Conservation (phyloP, 2,797 vertebrate genomes). For the Knipowitschia caucasica region DNA sequence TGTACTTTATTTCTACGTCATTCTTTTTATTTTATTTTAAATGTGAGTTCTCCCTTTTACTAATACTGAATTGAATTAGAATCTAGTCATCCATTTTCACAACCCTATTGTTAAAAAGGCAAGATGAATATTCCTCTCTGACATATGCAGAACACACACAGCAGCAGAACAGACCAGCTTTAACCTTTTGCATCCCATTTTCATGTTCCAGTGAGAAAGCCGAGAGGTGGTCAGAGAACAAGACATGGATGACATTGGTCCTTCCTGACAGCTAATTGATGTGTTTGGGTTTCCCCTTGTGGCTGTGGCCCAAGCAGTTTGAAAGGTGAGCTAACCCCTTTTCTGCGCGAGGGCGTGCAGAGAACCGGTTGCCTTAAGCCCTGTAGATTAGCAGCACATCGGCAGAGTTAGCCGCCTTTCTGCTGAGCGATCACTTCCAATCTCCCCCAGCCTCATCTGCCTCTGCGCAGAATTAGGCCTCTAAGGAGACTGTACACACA, state of each 20-base stretch:
- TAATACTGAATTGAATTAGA: too few relatives aligned
- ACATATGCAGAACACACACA: not conserved
- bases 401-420: conserved; percentile 58
- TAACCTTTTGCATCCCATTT: conserved; percentile 8
- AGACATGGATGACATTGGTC: conserved; percentile 1
- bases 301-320: conserved; percentile 35
- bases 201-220: conserved; percentile 42
- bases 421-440: conserved; percentile 61
- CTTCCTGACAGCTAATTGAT: conserved; percentile 51
- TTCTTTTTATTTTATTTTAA: too few relatives aligned
- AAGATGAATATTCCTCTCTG: too few relatives aligned
- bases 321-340: conserved; percentile 36
- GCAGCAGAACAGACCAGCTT: not conserved
- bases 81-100: too few relatives aligned
- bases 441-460: conserved; percentile 21
- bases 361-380: conserved; percentile 50
- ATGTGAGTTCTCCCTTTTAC: too few relatives aligned
- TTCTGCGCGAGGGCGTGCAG: conserved; percentile 21
- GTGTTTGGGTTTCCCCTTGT: conserved; percentile 55
- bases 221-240: conserved; percentile 18
- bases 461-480: conserved; percentile 30
- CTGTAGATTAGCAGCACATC: conserved; percentile 54
- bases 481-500: conserved; percentile 37
- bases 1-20: too few relatives aligned
- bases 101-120: too few relatives aligned